These are phyloP conservation scores for Petaurus breviceps DNA, from an alignment of 2,113 vertebrate species.

Conservation along the genomic window DNA sequence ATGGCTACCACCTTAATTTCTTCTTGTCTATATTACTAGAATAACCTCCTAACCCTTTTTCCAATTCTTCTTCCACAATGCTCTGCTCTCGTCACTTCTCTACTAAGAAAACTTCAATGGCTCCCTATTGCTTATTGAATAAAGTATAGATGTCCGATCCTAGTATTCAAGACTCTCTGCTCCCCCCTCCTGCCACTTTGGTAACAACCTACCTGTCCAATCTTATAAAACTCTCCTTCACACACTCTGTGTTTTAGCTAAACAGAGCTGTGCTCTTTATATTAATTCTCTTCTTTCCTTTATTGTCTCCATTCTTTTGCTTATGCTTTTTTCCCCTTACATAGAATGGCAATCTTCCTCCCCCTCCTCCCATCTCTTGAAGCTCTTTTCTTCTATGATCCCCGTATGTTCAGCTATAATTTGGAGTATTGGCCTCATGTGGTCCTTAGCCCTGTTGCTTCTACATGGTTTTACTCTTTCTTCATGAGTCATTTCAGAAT, in stretches of 20 bases:
- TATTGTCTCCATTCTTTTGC: background rate
- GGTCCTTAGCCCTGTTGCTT: background rate
- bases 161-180: background rate
- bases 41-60: background rate
- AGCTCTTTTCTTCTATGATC: background rate
- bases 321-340: background rate
- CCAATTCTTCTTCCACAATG: background rate
- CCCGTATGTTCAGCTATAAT: background rate
- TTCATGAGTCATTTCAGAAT: background rate
- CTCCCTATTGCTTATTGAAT: no score
- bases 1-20: background rate
- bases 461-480: background rate
- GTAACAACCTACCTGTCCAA: background rate
- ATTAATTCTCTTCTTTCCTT: background rate
- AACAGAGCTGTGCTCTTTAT: background rate
- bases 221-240: background rate
- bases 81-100: no score
- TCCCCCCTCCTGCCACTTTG: no score
- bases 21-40: background rate
- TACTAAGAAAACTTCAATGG: no score
- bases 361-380: background rate
- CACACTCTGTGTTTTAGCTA: background rate
- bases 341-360: background rate
- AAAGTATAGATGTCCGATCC: no score
- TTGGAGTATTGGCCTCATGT: background rate